A percentile compares a stretch with the other conserved stretches of the same genome.
phyloP scores from a whole-genome alignment of 2,797 vertebrate genomes.

The Myiothlypis chrysogaster region DNA sequence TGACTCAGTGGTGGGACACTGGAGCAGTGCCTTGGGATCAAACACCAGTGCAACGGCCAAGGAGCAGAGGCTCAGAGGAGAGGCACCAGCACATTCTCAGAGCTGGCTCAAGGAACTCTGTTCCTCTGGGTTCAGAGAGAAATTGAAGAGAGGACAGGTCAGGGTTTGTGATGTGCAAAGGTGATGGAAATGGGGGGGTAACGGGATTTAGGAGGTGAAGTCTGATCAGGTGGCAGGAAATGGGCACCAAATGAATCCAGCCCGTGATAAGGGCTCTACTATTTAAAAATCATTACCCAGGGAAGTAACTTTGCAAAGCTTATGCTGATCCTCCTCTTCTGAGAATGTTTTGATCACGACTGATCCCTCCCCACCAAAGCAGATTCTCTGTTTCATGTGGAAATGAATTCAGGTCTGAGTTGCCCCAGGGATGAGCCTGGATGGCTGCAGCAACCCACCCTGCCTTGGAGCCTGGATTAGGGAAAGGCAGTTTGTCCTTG shows the following conservation, averaged over 20 bases:
- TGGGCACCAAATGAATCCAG: neutral
- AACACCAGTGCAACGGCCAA: rapidly evolving
- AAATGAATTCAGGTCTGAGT: neutral
- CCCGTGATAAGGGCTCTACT: neutral
- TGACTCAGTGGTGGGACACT: neutral
- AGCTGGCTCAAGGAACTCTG: neutral
- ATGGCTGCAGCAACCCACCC: neutral
- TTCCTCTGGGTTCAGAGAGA: neutral
- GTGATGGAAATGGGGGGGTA: neutral
- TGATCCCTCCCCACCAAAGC: neutral
- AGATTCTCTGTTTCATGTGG: neutral
- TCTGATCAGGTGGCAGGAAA: neutral
- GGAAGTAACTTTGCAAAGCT: neutral
- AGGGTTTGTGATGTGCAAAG: neutral
- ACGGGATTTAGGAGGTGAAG: neutral
- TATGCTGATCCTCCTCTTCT: neutral
- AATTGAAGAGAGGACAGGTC: neutral
- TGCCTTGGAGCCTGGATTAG: neutral
- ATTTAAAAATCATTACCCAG: neutral
- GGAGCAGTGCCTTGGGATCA: neutral
- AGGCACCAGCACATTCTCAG: neutral
- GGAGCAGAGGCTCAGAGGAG: neutral
- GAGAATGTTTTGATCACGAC: slow-evolving; percentile 4
- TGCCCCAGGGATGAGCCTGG: neutral
- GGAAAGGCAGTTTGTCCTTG: neutral